Conservation (phyloP, 2,797 vertebrate species). For the Mycteria americana region DNA sequence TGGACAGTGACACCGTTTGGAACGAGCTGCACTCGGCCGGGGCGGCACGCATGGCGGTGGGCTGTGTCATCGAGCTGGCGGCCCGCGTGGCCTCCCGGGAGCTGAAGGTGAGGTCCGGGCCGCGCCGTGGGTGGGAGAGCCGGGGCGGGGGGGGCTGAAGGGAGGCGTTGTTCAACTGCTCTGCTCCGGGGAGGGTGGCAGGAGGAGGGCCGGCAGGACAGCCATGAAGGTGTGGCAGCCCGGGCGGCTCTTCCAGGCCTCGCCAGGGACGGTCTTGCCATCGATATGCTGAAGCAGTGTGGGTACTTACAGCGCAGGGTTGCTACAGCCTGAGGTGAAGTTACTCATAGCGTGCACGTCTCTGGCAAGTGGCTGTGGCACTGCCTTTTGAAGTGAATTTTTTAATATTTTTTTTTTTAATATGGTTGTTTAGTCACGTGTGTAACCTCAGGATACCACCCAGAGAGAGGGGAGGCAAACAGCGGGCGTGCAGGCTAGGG, state of each 20-base stretch:
- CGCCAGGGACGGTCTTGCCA: not conserved
- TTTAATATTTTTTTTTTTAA: not conserved
- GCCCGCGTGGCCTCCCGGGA: slow-evolving; percentile 86
- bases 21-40: slow-evolving; percentile 86
- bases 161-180: not conserved
- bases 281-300: not conserved
- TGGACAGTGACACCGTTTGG: slow-evolving; percentile 96
- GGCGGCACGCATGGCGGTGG: slow-evolving; percentile 84
- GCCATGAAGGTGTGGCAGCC: slow-evolving; percentile 51
- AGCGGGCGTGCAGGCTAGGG: slow-evolving; percentile 28
- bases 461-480: slow-evolving; percentile 66
- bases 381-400: slow-evolving; percentile 33
- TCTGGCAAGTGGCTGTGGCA: not conserved
- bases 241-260: not conserved
- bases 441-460: slow-evolving; percentile 61
- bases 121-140: slow-evolving; percentile 78
- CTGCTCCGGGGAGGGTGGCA: not conserved
- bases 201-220: not conserved
- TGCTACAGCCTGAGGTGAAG: not conserved
- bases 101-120: slow-evolving; percentile 85
- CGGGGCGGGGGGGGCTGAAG: not conserved
- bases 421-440: slow-evolving; percentile 22
- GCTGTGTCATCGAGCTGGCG: slow-evolving; percentile 88
- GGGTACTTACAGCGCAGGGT: not conserved
- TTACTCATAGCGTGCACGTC: not conserved